These are phyloP conservation scores for Rhinatrema bivittatum DNA, from an alignment of 2,797 vertebrate genomes.

Conservation along the genomic window DNA sequence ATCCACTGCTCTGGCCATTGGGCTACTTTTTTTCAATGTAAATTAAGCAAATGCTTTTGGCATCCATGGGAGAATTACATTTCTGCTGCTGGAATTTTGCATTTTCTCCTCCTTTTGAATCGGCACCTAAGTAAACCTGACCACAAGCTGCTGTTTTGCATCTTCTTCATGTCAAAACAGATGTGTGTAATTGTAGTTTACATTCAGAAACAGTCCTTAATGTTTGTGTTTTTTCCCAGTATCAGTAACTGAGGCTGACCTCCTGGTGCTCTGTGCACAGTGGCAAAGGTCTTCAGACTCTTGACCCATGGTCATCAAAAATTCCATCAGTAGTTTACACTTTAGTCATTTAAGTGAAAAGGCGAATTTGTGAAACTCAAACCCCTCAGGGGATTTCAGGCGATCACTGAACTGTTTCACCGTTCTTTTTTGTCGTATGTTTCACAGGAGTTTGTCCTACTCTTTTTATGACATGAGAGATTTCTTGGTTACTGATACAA, in stretches of 20 bases:
- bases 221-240: conserved; percentile 16
- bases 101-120: too few species aligned
- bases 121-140: too few species aligned
- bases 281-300: conserved; percentile 37
- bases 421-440: conserved; percentile 28
- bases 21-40: too few species aligned
- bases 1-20: too few species aligned
- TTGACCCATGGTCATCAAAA: conserved; percentile 41
- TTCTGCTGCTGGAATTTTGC: too few species aligned
- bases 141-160: too few species aligned
- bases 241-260: conserved; percentile 31
- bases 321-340: conserved; percentile 45
- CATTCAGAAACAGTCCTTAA: conserved; percentile 10
- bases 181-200: conserved; percentile 26
- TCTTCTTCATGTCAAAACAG: background rate
- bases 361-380: conserved; percentile 53
- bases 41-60: too few species aligned
- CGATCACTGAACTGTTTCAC: conserved; percentile 42
- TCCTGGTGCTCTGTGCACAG: conserved; percentile 33
- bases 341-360: conserved; percentile 41
- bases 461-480: conserved; percentile 31
- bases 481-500: too few species aligned
- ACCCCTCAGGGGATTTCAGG: conserved; percentile 35
- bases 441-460: conserved; percentile 6
- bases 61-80: too few species aligned